phyloP scores from a whole-genome alignment of 2,113 vertebrate species.

The Larimichthys polyactis region DNA sequence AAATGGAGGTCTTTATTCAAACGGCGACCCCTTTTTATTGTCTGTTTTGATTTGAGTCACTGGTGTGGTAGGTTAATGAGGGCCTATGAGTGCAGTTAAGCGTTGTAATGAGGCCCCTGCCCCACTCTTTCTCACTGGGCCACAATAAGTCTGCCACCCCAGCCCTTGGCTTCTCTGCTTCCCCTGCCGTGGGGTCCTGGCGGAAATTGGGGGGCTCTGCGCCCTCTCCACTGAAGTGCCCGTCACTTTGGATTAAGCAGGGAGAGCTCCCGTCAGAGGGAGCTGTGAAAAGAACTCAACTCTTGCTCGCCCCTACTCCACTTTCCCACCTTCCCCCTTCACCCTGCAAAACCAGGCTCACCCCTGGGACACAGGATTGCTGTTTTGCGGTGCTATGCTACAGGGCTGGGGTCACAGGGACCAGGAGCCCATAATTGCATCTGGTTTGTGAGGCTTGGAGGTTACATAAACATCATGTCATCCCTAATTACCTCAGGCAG shows the following conservation, averaged over 20 bases:
- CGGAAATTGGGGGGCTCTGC: conserved; percentile 76
- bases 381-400: conserved; percentile 59
- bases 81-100: conserved; percentile 82
- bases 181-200: conserved; percentile 75
- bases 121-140: conserved; percentile 70
- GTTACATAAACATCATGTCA: conserved; percentile 89
- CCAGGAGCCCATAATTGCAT: conserved; percentile 81
- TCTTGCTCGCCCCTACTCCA: conserved; percentile 60
- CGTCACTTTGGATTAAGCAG: conserved; percentile 84
- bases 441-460: conserved; percentile 83
- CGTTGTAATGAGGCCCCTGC: conserved; percentile 80
- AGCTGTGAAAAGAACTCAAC: conserved; percentile 84
- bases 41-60: conserved; percentile 82
- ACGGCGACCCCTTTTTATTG: conserved; percentile 76
- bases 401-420: conserved; percentile 75
- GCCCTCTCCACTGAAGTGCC: conserved; percentile 79
- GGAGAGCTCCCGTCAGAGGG: conserved; percentile 63
- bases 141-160: conserved; percentile 79
- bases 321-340: conserved; percentile 53
- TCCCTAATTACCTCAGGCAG: conserved; percentile 79
- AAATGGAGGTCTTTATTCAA: conserved; percentile 63
- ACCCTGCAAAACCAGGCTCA: conserved; percentile 55
- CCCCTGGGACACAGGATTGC: conserved; percentile 63
- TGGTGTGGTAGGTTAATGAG: conserved; percentile 83
- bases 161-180: conserved; percentile 71